These are phyloP conservation scores for Willisornis vidua DNA, from an alignment of 2,113 vertebrate species.

Conservation along the genomic window DNA sequence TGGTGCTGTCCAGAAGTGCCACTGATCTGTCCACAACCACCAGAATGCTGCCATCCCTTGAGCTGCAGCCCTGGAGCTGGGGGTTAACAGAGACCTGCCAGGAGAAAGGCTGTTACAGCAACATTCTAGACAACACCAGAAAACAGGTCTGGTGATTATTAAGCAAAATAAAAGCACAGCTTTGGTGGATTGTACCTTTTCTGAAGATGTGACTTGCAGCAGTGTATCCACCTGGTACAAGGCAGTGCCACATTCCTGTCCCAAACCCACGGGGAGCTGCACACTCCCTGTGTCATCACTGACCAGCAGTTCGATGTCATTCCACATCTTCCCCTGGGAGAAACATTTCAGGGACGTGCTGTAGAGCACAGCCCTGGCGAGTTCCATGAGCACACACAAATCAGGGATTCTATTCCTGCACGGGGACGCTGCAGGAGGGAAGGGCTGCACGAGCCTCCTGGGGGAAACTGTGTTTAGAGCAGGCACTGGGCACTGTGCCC, in stretches of 20 bases:
- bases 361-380: not conserved
- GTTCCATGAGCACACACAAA: accelerated
- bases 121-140: not conserved
- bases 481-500: not conserved
- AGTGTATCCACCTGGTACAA: slow-evolving; percentile 90
- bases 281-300: slow-evolving; percentile 85
- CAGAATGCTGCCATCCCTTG: slow-evolving; percentile 81
- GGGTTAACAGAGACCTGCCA: slow-evolving; percentile 79
- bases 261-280: slow-evolving; percentile 73
- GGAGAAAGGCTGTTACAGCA: not conserved
- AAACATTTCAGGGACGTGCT: not conserved
- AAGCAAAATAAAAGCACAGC: not conserved
- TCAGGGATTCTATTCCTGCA: accelerated
- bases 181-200: slow-evolving; percentile 74
- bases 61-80: slow-evolving; percentile 74
- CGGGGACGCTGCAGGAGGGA: not conserved
- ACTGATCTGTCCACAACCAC: slow-evolving; percentile 86
- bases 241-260: slow-evolving; percentile 80
- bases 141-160: not conserved
- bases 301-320: slow-evolving; percentile 85
- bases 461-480: not conserved
- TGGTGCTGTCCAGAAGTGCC: slow-evolving; percentile 85
- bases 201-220: slow-evolving; percentile 83
- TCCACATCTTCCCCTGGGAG: slow-evolving; percentile 80
- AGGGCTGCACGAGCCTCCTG: accelerated